Evolutionary conservation across 2,888 invertebrate genomes (phyloP).

Genomic region (Ectemnius cavifrons): DNA sequence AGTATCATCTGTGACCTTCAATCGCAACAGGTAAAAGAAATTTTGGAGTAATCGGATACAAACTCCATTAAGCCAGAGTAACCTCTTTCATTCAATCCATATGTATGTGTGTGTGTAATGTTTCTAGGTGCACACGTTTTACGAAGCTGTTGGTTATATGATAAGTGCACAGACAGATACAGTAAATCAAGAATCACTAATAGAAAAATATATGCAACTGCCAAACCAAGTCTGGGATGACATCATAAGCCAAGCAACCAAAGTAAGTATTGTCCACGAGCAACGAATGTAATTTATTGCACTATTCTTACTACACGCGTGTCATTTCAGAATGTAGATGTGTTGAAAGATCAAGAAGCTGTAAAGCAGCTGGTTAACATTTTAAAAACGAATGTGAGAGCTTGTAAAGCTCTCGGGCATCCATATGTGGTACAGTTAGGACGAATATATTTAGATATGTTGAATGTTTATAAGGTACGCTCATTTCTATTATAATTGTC

Average conservation of each 20-base stretch:
- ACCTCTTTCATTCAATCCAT: not conserved
- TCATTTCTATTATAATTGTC: not conserved
- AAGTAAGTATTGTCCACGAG: constrained; percentile 77
- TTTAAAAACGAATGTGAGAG: constrained; percentile 98
- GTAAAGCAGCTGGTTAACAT: constrained; percentile 98
- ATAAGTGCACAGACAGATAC: constrained; percentile 97
- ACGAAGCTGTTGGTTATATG: constrained; percentile 99
- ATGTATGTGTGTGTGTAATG: constrained; percentile 17
- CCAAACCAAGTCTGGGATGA: constrained; percentile 99
- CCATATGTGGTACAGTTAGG: constrained; percentile 97
- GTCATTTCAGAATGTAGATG: constrained; percentile 88
- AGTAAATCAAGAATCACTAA: constrained; percentile 93
- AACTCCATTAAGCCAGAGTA: not conserved
- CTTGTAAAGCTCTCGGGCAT: constrained; percentile 98
- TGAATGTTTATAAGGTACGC: constrained; percentile 97
- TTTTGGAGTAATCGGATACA: not conserved
- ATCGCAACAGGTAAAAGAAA: constrained; percentile 90
- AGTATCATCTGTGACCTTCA: constrained; percentile 99
- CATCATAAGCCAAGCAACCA: constrained; percentile 96
- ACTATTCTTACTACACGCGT: not conserved
- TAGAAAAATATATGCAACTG: constrained; percentile 97
- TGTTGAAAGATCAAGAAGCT: constrained; percentile 96
- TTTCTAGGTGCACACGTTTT: constrained; percentile 92
- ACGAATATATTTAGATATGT: constrained; percentile 98
- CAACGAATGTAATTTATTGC: not conserved